Base-by-base conservation (phyloP, 53 echinoderm and acorn worm species). In the Holothuria leucospilota region DNA sequence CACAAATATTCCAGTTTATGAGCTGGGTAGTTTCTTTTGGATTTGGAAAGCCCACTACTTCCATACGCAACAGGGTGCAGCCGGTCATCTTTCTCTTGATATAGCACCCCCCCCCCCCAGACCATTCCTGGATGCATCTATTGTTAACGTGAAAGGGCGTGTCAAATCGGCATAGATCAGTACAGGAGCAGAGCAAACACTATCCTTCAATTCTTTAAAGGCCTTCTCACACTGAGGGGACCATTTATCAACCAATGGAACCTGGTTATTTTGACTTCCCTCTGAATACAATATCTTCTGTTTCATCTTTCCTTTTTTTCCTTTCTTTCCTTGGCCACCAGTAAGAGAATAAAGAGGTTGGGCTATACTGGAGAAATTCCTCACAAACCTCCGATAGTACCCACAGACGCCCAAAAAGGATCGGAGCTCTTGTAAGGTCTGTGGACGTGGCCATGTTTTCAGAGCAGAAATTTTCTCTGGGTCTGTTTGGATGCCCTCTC, bases 1-100 rank as follows among this genome's bases (percentile, higher is more conserved):
- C 84, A 75, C 6, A 92, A 62, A 63, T 63, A 92, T 51, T 91
- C 87, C 16, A 92, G 65, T 51, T 89, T 92, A 26, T 92, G 85
- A 10, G 91, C 91, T 27, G 92, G 85, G 46, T 93, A 93, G 62
- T 93, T 93, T 15, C 87, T 71, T 30, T 93, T 90, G 41, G 86
- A 73, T 24, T 77, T 77, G 13, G 78, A 74, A 16, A 93, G 60
- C 18, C 93, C 73, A 38, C 90, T 75, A 51, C 94, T 91, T n/a
- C 86, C 94, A 86, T 91, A 94, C 28, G 93, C 87, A 29, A 93
- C 75, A 27, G 90, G 90, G 29, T 74, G 87, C 0, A 90, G 49
- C 4, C 87, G 87, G 0, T 71, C 72, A 3, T 85, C 39, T 12
- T 67, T 16, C 42, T 93, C 80, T 84, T 93, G 93, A 39, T 78